Evolutionary conservation across 2,888 invertebrate genomes (phyloP).

Genomic region (Caradrina kadenii): DNA sequence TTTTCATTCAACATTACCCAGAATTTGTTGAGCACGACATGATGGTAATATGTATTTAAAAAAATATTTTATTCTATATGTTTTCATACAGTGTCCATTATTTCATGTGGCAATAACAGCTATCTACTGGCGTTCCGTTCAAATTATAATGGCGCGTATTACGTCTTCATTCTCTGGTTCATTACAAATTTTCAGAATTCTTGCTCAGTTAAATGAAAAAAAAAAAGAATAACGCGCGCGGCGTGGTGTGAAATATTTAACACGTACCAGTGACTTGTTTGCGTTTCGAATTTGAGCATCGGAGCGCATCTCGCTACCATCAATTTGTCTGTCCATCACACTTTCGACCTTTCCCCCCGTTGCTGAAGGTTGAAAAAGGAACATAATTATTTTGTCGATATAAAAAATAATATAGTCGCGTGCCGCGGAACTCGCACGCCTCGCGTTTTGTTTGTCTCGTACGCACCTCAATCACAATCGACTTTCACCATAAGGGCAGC

Average conservation of each 20-base stretch:
- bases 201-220: conserved; percentile 45
- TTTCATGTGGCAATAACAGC: conserved; percentile 26
- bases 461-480: conserved; percentile 81
- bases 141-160: conserved; percentile 46
- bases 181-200: conserved; percentile 55
- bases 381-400: conserved; percentile 60
- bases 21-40: conserved; percentile 11
- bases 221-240: conserved; percentile 63
- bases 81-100: not conserved
- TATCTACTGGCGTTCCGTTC: conserved; percentile 21
- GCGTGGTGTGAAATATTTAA: conserved; percentile 72
- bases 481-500: conserved; percentile 87
- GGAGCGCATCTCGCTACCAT: conserved; percentile 68
- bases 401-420: conserved; percentile 76
- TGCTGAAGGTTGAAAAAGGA: conserved; percentile 68
- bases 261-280: conserved; percentile 72
- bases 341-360: conserved; percentile 65
- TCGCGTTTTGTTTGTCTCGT: conserved; percentile 77
- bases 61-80: not conserved
- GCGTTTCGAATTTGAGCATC: conserved; percentile 74
- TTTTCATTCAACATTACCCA: conserved; percentile 30
- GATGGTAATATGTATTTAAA: conserved; percentile 18
- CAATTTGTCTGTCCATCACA: conserved; percentile 61
- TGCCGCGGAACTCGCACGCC: conserved; percentile 70
- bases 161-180: conserved; percentile 37